phyloP scores from a whole-genome alignment of 1,140 invertebrate species.

The Vanessa atalanta region DNA sequence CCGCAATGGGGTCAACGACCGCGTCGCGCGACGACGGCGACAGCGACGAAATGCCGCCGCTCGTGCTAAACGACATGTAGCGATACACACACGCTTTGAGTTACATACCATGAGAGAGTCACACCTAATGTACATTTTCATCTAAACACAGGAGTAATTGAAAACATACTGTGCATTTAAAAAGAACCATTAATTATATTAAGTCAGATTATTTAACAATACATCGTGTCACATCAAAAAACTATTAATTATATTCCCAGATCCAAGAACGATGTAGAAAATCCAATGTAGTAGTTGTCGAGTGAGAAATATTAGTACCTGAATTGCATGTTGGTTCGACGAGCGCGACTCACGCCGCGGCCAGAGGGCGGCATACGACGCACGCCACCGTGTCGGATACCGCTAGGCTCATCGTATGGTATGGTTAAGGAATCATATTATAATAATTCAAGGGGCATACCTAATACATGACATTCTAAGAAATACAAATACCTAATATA shows the following conservation, averaged over 20 bases:
- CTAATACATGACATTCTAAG: too few species aligned
- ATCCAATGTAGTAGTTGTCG: neutral
- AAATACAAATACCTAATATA: too few species aligned
- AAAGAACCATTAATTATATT: too few species aligned
- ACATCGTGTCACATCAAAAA: too few species aligned
- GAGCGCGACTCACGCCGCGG: slow-evolving; percentile 87
- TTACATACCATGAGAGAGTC: slow-evolving; percentile 9
- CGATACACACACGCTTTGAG: slow-evolving; percentile 15
- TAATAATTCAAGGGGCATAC: too few species aligned
- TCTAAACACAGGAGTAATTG: neutral
- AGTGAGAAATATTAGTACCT: slow-evolving; percentile 76
- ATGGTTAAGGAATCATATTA: slow-evolving; percentile 80
- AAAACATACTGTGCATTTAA: neutral
- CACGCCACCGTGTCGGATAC: slow-evolving; percentile 89
- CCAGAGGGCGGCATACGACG: slow-evolving; percentile 93
- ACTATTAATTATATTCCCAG: too few species aligned
- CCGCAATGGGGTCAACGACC: slow-evolving; percentile 95
- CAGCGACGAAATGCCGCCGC: slow-evolving; percentile 88
- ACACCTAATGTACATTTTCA: neutral
- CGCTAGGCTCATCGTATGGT: slow-evolving; percentile 90
- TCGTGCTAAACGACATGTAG: slow-evolving; percentile 50
- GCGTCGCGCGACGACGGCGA: slow-evolving; percentile 93
- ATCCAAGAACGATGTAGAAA: too few species aligned
- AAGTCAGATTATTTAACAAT: too few species aligned
- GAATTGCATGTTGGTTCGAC: slow-evolving; percentile 95